Evolutionary conservation across 92 coral and sea anemone species (phyloP).

Genomic region (Porites rus): DNA sequence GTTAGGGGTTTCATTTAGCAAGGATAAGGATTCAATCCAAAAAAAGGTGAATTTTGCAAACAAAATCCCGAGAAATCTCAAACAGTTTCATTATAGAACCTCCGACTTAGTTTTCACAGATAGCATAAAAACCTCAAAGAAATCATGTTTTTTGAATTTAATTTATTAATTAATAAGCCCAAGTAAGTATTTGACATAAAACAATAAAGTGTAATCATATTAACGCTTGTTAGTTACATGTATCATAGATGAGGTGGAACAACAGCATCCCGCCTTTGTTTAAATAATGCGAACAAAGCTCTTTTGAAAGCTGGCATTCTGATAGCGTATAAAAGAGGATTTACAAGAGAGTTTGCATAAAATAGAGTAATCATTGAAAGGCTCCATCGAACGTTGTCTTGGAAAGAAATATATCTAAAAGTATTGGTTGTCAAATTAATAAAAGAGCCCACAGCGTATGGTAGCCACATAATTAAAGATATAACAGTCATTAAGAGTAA

Average conservation of each 20-base stretch:
- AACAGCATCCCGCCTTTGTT: not conserved
- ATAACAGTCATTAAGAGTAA: not conserved
- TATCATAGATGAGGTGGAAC: not conserved
- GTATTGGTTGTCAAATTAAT: not conserved
- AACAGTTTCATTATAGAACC: too few relatives aligned
- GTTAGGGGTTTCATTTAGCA: too few relatives aligned
- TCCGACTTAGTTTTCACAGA: too few relatives aligned
- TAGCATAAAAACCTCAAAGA: too few relatives aligned
- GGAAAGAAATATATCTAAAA: not conserved
- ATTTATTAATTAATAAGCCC: too few relatives aligned
- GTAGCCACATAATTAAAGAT: not conserved
- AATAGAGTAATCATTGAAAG: not conserved
- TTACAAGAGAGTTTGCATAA: not conserved
- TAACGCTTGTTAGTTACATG: too few relatives aligned
- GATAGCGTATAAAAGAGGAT: not conserved
- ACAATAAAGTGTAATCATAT: too few relatives aligned
- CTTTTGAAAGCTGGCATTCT: not conserved
- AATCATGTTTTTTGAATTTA: too few relatives aligned
- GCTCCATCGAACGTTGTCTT: not conserved
- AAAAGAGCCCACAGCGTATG: not conserved
- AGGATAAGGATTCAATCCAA: too few relatives aligned
- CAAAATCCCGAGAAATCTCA: too few relatives aligned
- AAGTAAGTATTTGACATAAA: too few relatives aligned
- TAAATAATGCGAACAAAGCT: not conserved
- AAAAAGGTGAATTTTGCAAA: too few relatives aligned